Conservation (phyloP, 2,888 invertebrate genomes). For the Noctua pronuba region DNA sequence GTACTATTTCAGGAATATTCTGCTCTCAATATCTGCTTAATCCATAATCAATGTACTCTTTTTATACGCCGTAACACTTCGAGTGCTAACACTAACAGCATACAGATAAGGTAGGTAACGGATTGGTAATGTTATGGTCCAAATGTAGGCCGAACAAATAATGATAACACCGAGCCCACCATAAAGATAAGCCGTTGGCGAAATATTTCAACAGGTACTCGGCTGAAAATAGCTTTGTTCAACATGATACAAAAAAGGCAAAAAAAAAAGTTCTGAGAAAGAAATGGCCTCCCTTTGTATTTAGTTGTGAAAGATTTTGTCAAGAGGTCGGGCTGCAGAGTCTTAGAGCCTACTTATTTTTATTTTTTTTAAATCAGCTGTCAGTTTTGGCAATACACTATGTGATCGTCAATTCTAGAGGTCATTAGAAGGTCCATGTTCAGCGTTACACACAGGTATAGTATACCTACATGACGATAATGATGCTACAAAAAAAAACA, state of each 20-base stretch:
- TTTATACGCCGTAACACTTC: constrained; percentile 48
- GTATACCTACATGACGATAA: constrained; percentile 26
- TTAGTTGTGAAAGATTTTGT: constrained; percentile 8
- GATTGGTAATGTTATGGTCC: constrained; percentile 67
- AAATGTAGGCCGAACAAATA: constrained; percentile 71
- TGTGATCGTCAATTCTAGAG: neutral
- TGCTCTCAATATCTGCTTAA: constrained; percentile 29
- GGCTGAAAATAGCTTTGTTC: constrained; percentile 29
- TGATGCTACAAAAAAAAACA: constrained; percentile 29
- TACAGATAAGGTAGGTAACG: constrained; percentile 67
- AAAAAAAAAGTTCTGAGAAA: constrained; percentile 16
- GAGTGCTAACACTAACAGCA: constrained; percentile 62
- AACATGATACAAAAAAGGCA: constrained; percentile 14
- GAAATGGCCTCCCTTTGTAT: constrained; percentile 13
- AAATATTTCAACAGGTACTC: constrained; percentile 64
- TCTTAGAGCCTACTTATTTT: neutral
- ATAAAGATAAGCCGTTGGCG: constrained; percentile 66
- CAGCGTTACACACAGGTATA: neutral
- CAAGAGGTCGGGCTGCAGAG: neutral
- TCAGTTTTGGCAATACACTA: constrained; percentile 4
- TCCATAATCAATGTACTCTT: constrained; percentile 51
- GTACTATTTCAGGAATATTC: neutral
- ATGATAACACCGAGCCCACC: constrained; percentile 68
- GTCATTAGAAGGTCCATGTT: constrained; percentile 3
- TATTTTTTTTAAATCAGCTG: neutral